These are phyloP conservation scores for Tachina lurida DNA, from an alignment of 2,888 invertebrate species.

Conservation along the genomic window DNA sequence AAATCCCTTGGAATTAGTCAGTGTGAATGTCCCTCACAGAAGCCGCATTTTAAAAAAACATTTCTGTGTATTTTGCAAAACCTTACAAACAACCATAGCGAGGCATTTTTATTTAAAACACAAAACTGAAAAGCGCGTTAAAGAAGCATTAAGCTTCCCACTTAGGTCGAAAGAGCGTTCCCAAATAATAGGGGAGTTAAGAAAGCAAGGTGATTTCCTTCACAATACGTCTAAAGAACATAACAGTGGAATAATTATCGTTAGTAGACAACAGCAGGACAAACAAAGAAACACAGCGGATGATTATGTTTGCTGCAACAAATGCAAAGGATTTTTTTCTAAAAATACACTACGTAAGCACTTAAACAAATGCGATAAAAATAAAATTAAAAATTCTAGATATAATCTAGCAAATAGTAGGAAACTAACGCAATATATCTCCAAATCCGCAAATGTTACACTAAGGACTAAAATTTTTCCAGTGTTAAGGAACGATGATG, in stretches of 20 bases:
- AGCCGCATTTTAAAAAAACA: neutral
- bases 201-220: conserved; percentile 5
- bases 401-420: neutral
- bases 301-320: conserved; percentile 14
- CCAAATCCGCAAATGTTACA: neutral
- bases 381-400: neutral
- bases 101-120: conserved; percentile 7
- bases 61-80: conserved; percentile 11
- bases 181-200: neutral
- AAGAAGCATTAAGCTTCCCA: conserved; percentile 1
- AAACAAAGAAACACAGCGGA: conserved; percentile 6
- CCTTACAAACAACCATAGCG: neutral
- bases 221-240: neutral
- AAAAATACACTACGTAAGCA: conserved; percentile 6
- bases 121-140: neutral
- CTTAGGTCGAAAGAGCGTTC: neutral
- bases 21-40: conserved; percentile 1
- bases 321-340: neutral
- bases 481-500: conserved; percentile 5
- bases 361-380: neutral
- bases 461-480: neutral
- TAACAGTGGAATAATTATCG: neutral
- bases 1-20: neutral
- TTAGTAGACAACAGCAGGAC: neutral
- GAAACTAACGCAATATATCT: neutral